Evolutionary conservation across 2,888 invertebrate species (phyloP).

Genomic region (Carpatolechia fugitivella): DNA sequence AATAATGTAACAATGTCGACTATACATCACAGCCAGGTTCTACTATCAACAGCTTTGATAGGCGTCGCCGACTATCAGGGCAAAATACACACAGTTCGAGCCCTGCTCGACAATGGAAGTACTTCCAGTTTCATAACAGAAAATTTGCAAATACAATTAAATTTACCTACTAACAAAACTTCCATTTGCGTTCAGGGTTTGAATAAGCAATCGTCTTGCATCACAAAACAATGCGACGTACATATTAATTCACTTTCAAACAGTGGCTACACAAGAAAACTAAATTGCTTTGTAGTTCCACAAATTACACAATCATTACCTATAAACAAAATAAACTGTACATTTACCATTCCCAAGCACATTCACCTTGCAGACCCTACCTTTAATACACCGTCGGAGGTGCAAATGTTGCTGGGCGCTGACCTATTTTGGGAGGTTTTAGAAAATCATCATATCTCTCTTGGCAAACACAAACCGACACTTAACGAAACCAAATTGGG

Average conservation of each 20-base stretch:
- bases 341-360: too few relatives aligned
- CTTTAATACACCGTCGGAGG: slow-evolving; percentile 14
- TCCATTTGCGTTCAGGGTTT: slow-evolving; percentile 18
- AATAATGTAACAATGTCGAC: too few relatives aligned
- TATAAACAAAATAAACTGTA: neutral
- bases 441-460: too few relatives aligned
- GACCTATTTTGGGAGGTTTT: too few relatives aligned
- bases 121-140: slow-evolving; percentile 1
- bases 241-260: slow-evolving; percentile 9
- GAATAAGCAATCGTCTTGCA: slow-evolving; percentile 14
- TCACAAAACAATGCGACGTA: slow-evolving; percentile 8
- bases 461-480: too few relatives aligned
- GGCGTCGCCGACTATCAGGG: neutral
- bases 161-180: slow-evolving; percentile 7
- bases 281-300: slow-evolving; percentile 15
- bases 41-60: slow-evolving; percentile 18
- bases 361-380: slow-evolving; percentile 18
- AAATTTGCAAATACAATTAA: neutral
- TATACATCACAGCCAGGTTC: slow-evolving; percentile 8
- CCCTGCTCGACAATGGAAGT: too few relatives aligned
- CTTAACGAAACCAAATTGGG: too few relatives aligned
- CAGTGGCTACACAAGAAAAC: neutral
- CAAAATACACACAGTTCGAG: neutral
- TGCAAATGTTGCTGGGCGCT: slow-evolving; percentile 18
- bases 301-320: too few relatives aligned